phyloP scores from a whole-genome alignment of 2,888 invertebrate genomes.

The Hanleya hanleyi region DNA sequence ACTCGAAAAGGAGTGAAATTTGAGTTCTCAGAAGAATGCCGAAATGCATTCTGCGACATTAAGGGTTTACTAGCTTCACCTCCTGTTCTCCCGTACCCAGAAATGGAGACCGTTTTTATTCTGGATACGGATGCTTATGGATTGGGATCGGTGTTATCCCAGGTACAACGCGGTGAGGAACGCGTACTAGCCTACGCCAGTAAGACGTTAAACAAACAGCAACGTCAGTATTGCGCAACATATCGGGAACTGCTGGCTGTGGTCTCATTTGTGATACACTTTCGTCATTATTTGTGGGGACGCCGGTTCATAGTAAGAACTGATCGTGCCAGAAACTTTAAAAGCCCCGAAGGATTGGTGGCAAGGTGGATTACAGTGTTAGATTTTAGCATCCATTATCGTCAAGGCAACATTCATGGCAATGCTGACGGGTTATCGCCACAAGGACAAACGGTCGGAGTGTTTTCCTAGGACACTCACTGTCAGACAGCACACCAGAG shows the following conservation, averaged over 20 bases:
- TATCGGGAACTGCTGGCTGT: constrained; percentile 37
- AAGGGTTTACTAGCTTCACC: constrained; percentile 11
- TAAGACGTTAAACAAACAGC: constrained; percentile 28
- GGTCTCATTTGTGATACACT: not conserved
- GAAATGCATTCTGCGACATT: constrained; percentile 28
- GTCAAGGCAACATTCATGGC: constrained; percentile 21
- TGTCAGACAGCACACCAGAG: not conserved
- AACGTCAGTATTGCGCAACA: constrained; percentile 38
- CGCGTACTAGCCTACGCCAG: constrained; percentile 40
- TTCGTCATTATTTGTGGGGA: not conserved
- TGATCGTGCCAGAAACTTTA: not conserved
- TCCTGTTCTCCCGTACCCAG: constrained; percentile 35
- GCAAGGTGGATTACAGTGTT: constrained; percentile 25
- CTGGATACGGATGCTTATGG: constrained; percentile 43
- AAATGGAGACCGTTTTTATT: constrained; percentile 27
- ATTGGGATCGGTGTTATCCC: constrained; percentile 43
- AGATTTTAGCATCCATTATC: constrained; percentile 25
- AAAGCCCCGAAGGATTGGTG: not conserved
- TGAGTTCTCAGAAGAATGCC: constrained; percentile 28
- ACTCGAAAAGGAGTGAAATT: constrained; percentile 24
- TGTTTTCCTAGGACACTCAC: not conserved
- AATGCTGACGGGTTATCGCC: constrained; percentile 27
- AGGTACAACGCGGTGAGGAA: constrained; percentile 40
- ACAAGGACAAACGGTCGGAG: not conserved
- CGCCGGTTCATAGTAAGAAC: not conserved